phyloP scores from a whole-genome alignment of 2,888 invertebrate species.

The Tholera decimalis region DNA sequence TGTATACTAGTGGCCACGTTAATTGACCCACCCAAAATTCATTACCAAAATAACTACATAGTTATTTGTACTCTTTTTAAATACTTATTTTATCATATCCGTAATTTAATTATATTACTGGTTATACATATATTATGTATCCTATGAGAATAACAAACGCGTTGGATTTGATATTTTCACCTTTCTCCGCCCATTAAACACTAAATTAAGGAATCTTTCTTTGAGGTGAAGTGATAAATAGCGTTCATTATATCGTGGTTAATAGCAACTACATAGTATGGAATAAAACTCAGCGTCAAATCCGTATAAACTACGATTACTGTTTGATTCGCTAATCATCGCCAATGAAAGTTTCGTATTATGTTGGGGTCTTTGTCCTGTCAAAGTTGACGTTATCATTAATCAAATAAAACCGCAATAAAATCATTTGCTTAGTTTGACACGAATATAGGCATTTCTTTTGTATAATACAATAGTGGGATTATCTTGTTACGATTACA shows the following conservation, averaged over 20 bases:
- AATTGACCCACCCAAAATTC: not conserved
- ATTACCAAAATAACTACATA: not conserved
- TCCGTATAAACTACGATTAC: not conserved
- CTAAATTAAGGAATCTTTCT: constrained; percentile 33
- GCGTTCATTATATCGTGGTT: constrained; percentile 27
- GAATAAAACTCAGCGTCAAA: not conserved
- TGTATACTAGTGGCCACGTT: constrained; percentile 50
- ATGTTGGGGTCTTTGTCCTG: constrained; percentile 27
- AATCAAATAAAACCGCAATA: constrained; percentile 42
- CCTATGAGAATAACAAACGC: constrained; percentile 16
- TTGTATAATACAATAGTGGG: constrained; percentile 14
- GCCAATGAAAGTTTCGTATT: constrained; percentile 17
- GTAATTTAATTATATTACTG: not conserved
- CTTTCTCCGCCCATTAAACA: constrained; percentile 31
- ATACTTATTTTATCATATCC: not conserved
- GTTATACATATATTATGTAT: not conserved
- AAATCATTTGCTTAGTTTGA: constrained; percentile 36
- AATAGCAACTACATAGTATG: not conserved
- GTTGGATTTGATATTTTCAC: constrained; percentile 19
- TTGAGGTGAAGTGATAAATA: constrained; percentile 16
- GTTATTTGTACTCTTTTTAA: too few species aligned
- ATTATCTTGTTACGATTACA: constrained; percentile 39
- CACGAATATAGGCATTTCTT: constrained; percentile 34
- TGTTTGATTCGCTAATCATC: constrained; percentile 25
- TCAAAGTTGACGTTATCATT: constrained; percentile 44